A percentile compares a stretch with the other conserved stretches of the same genome.
phyloP scores from a whole-genome alignment of 2,113 vertebrate species.

The Plectropomus leopardus region DNA sequence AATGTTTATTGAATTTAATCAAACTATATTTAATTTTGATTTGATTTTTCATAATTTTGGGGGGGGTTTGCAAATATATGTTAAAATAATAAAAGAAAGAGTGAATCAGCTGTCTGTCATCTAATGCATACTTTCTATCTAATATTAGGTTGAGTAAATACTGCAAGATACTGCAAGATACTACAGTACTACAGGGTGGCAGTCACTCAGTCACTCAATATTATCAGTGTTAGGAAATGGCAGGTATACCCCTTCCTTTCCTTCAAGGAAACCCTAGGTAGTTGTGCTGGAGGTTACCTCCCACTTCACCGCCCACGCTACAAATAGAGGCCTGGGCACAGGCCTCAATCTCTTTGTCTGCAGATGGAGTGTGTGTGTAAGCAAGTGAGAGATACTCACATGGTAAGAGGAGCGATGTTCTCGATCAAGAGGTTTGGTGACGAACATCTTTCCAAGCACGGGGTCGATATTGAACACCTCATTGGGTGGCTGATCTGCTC shows the following conservation, averaged over 20 bases:
- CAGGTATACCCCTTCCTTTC: too few relatives aligned
- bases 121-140: background rate
- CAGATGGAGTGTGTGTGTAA: background rate
- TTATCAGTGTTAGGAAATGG: too few relatives aligned
- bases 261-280: too few relatives aligned
- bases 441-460: constrained; percentile 93
- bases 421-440: constrained; percentile 94
- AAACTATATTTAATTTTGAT: background rate
- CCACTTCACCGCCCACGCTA: too few relatives aligned
- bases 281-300: too few relatives aligned
- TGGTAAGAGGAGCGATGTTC: constrained; percentile 95
- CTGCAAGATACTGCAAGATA: background rate
- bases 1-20: background rate
- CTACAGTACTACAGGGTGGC: too few relatives aligned
- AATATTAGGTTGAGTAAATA: background rate
- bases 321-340: too few relatives aligned
- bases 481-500: constrained; percentile 94
- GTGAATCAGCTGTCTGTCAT: background rate
- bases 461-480: constrained; percentile 97
- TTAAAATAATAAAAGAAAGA: background rate
- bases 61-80: background rate
- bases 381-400: constrained; percentile 80
- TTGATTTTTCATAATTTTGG: background rate
- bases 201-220: too few relatives aligned
- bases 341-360: too few relatives aligned